These are phyloP conservation scores for Eilema depressum DNA, from an alignment of 2,888 invertebrate genomes.

Conservation along the genomic window DNA sequence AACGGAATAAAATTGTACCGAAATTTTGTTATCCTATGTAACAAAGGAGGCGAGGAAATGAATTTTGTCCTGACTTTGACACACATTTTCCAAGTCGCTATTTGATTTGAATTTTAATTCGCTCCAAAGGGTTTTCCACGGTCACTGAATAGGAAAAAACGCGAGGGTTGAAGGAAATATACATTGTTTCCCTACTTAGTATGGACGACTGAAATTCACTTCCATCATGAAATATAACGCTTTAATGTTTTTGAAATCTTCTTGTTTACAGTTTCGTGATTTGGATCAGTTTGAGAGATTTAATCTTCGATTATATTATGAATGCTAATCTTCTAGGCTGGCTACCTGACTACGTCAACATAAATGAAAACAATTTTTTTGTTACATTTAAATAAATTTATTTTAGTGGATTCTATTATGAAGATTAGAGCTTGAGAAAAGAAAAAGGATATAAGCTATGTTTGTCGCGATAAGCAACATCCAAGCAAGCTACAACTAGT, in stretches of 20 bases:
- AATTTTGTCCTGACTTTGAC: conserved; percentile 20
- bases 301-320: not conserved
- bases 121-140: conserved; percentile 3
- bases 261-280: not conserved
- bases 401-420: too few species aligned
- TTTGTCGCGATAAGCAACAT: too few species aligned
- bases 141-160: conserved; percentile 7
- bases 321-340: not conserved
- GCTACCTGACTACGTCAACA: not conserved
- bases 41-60: conserved; percentile 9
- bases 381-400: not conserved
- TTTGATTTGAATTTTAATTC: conserved; percentile 23
- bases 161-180: not conserved
- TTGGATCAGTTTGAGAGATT: not conserved
- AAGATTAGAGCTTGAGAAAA: too few species aligned
- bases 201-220: not conserved
- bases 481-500: too few species aligned
- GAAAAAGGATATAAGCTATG: too few species aligned
- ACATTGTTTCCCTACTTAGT: not conserved
- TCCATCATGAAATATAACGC: not conserved
- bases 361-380: not conserved
- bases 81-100: conserved; percentile 18
- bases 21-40: not conserved
- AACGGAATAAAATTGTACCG: not conserved
- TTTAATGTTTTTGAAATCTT: not conserved